Conservation (phyloP, 2,888 invertebrate genomes). For the Drosophila dives region DNA sequence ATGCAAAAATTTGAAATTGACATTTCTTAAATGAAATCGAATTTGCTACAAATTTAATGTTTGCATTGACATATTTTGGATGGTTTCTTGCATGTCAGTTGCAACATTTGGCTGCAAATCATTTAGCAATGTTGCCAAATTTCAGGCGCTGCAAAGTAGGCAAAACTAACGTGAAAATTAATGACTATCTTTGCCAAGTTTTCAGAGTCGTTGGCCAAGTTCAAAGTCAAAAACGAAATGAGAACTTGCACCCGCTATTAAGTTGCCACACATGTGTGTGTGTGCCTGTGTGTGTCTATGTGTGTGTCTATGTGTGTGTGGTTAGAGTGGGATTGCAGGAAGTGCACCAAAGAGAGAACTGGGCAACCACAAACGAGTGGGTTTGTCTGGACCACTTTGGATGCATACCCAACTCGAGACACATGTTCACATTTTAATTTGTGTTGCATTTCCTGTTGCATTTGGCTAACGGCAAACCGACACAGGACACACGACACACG, state of each 20-base stretch:
- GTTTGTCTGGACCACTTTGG: constrained; percentile 55
- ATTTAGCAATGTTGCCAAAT: constrained; percentile 12
- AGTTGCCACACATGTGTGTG: constrained; percentile 3
- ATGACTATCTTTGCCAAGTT: neutral
- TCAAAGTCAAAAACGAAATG: constrained; percentile 59
- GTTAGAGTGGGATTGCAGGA: constrained; percentile 12
- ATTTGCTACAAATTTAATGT: neutral
- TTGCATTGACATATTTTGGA: neutral
- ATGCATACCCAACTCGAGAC: constrained; percentile 36
- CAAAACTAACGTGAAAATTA: constrained; percentile 13
- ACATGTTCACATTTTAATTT: constrained; percentile 76
- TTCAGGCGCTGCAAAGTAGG: constrained; percentile 27
- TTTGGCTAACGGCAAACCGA: constrained; percentile 29
- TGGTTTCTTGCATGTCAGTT: neutral
- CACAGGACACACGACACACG: neutral
- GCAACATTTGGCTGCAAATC: neutral
- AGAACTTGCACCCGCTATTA: constrained; percentile 44
- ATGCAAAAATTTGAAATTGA: neutral
- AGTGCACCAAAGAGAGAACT: constrained; percentile 25
- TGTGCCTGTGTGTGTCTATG: neutral
- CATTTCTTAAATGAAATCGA: neutral
- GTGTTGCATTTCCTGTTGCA: constrained; percentile 81
- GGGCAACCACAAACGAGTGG: constrained; percentile 62
- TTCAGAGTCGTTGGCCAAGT: constrained; percentile 23
- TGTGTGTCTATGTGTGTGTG: constrained; percentile 9